Percentiles rank a stretch among this genome's conserved stretches.
phyloP scores from a whole-genome alignment of 2,888 invertebrate species.

The Cheilosia urbana region DNA sequence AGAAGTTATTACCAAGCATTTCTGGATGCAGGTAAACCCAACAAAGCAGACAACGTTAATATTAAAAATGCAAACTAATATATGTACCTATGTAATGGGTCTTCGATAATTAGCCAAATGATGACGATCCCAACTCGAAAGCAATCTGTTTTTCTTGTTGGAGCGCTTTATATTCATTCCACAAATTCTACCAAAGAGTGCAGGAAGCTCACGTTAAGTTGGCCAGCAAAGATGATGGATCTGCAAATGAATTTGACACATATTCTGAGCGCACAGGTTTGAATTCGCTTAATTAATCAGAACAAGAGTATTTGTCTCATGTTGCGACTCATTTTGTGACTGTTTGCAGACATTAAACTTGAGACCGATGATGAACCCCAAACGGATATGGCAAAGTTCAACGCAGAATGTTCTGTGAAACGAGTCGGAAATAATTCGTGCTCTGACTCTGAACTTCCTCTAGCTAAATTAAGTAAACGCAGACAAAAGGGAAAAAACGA shows the following conservation, averaged over 20 bases:
- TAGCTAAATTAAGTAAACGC: background rate
- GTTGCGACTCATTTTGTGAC: background rate
- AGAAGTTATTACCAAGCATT: conserved; percentile 78
- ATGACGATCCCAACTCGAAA: conserved; percentile 5
- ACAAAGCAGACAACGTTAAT: background rate
- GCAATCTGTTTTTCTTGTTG: conserved; percentile 78
- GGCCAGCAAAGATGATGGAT: background rate
- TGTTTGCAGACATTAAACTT: conserved; percentile 33
- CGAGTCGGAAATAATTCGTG: background rate
- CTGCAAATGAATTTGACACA: conserved; percentile 26
- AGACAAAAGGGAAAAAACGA: background rate
- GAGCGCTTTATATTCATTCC: conserved; percentile 78
- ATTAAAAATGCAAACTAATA: background rate
- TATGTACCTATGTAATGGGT: background rate
- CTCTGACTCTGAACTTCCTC: conserved; percentile 19
- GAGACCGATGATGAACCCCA: conserved; percentile 11
- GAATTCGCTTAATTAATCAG: background rate
- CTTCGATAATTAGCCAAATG: conserved; percentile 39
- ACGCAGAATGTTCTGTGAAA: background rate
- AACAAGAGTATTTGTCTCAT: conserved; percentile 7
- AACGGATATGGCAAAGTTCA: background rate
- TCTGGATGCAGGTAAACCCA: conserved; percentile 76
- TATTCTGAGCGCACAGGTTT: conserved; percentile 69
- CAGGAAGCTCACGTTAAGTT: conserved; percentile 76
- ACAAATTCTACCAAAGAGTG: conserved; percentile 78